phyloP scores from a whole-genome alignment of 2,888 invertebrate genomes.

The Boloria euphrosyne region DNA sequence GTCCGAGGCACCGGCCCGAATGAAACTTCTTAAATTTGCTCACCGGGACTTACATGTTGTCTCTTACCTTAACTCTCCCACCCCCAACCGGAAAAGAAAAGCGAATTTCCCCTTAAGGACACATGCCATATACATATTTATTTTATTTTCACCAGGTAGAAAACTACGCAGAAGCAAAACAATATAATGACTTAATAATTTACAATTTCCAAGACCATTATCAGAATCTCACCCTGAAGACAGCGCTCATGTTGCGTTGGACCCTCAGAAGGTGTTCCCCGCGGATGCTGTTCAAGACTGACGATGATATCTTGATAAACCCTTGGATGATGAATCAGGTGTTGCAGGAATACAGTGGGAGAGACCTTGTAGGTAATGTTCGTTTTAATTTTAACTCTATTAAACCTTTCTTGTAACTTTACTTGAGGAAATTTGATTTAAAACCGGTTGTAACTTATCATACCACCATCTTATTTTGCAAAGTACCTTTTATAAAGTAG shows the following conservation, averaged over 20 bases:
- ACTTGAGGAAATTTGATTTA: too few relatives aligned
- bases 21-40: too few relatives aligned
- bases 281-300: constrained; percentile 82
- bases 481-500: too few relatives aligned
- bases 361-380: constrained; percentile 57
- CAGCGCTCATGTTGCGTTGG: constrained; percentile 85
- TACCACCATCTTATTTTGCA: too few relatives aligned
- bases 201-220: constrained; percentile 85
- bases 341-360: constrained; percentile 49
- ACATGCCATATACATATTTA: background rate
- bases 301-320: constrained; percentile 85
- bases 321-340: constrained; percentile 69
- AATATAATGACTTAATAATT: constrained; percentile 83
- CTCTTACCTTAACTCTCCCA: too few relatives aligned
- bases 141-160: constrained; percentile 52
- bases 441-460: too few relatives aligned
- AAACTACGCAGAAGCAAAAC: constrained; percentile 74
- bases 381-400: background rate
- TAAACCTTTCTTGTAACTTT: too few relatives aligned
- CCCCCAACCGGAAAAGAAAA: too few relatives aligned
- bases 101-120: too few relatives aligned
- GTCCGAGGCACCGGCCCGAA: too few relatives aligned
- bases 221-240: constrained; percentile 86
- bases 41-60: too few relatives aligned
- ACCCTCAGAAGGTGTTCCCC: constrained; percentile 75